A percentile compares a stretch with the other conserved stretches of the same genome.
Evolutionary conservation across 2,888 invertebrate genomes (phyloP).

Genomic region (Ferdinandea cuprea): DNA sequence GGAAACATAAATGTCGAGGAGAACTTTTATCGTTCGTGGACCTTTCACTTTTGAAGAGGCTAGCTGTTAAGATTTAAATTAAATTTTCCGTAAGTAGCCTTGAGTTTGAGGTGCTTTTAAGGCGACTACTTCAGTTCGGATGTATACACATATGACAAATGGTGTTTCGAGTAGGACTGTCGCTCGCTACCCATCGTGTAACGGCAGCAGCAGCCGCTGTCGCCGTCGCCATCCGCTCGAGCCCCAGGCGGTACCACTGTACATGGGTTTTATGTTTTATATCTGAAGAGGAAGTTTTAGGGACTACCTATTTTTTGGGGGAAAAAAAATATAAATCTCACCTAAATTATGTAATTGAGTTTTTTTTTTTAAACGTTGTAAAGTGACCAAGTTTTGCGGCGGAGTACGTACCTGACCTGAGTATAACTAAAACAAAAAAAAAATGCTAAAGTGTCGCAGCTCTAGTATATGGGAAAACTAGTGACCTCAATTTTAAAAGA

Average conservation of each 20-base stretch:
- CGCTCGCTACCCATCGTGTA: constrained; percentile 45
- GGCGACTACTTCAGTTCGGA: constrained; percentile 44
- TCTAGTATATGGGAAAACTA: neutral
- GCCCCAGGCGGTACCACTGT: neutral
- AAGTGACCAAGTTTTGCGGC: neutral
- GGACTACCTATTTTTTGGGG: constrained; percentile 4
- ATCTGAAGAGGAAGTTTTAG: constrained; percentile 20
- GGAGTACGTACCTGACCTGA: neutral
- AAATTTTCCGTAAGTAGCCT: constrained; percentile 38
- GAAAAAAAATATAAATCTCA: constrained; percentile 40
- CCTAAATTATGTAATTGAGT: constrained; percentile 7
- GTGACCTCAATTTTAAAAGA: constrained; percentile 8
- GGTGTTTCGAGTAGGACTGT: constrained; percentile 33
- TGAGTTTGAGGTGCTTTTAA: constrained; percentile 38
- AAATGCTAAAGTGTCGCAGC: constrained; percentile 5
- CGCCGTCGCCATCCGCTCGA: too few relatives aligned
- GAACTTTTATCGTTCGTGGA: constrained; percentile 19
- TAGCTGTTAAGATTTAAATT: constrained; percentile 20
- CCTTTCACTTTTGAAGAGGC: constrained; percentile 66
- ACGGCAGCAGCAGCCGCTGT: too few relatives aligned
- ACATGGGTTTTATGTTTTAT: constrained; percentile 14
- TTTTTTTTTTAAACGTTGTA: neutral
- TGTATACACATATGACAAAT: constrained; percentile 45
- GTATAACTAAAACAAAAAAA: neutral
- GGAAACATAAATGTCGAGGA: neutral